A percentile compares a stretch with the other conserved stretches of the same genome.
These are phyloP conservation scores for Drosophila siamana DNA, from an alignment of 2,888 invertebrate genomes.

Conservation along the genomic window DNA sequence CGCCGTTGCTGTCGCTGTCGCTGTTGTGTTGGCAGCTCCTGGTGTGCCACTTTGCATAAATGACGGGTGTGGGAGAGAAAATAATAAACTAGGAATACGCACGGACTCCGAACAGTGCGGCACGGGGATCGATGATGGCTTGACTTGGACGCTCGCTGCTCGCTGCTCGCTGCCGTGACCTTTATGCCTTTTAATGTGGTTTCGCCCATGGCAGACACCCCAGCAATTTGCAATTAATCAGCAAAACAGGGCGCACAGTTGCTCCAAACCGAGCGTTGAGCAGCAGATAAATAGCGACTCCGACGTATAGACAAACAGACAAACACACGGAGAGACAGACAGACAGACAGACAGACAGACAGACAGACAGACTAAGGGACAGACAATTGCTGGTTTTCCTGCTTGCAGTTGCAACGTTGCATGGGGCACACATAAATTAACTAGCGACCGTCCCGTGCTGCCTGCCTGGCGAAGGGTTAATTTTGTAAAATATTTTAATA, in stretches of 20 bases:
- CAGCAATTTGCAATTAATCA: slow-evolving; percentile 78
- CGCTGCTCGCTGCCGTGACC: slow-evolving; percentile 72
- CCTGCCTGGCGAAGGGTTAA: slow-evolving; percentile 63
- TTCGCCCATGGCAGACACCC: slow-evolving; percentile 73
- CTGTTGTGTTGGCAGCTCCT: slow-evolving; percentile 35
- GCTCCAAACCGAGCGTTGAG: slow-evolving; percentile 44
- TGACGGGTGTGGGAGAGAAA: slow-evolving; percentile 63
- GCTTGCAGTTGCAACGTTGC: slow-evolving; percentile 35
- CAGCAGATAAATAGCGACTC: slow-evolving; percentile 21
- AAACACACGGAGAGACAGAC: slow-evolving; percentile 1
- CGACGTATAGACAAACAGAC: slow-evolving; percentile 4
- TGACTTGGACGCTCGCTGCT: slow-evolving; percentile 26
- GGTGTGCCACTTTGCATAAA: slow-evolving; percentile 77
- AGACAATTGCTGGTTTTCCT: slow-evolving; percentile 28
- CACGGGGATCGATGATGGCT: slow-evolving; percentile 55
- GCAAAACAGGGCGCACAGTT: slow-evolving; percentile 64
- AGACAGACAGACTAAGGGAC: slow-evolving; percentile 15
- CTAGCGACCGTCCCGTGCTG: slow-evolving; percentile 40
- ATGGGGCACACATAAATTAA: slow-evolving; percentile 65
- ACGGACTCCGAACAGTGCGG: slow-evolving; percentile 37
- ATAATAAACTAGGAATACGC: slow-evolving; percentile 77
- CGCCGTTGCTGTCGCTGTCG: no score
- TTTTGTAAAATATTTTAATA: slow-evolving; percentile 74
- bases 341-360: slow-evolving; percentile 6
- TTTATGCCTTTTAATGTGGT: slow-evolving; percentile 76